Percentiles rank a stretch among this genome's conserved stretches.
phyloP scores from a whole-genome alignment of 2,888 invertebrate species.

The Hypselothyrea guttata region DNA sequence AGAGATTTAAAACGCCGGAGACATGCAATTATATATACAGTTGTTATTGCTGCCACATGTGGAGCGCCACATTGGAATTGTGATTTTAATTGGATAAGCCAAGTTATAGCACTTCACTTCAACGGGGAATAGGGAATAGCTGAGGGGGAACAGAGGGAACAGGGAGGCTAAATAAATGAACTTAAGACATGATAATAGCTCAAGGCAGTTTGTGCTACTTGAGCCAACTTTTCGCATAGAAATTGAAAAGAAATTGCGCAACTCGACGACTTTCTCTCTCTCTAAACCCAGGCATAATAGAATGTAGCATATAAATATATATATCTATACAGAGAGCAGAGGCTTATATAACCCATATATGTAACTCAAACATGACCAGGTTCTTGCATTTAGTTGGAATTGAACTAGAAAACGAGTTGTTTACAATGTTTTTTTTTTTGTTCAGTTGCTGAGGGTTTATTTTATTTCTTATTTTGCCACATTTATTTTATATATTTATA shows the following conservation, averaged over 20 bases:
- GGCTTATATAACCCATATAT: conserved; percentile 48
- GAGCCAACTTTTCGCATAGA: not conserved
- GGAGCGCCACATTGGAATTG: conserved; percentile 35
- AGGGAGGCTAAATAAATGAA: too few species aligned
- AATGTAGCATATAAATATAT: conserved; percentile 10
- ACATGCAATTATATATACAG: conserved; percentile 58
- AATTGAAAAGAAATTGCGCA: not conserved
- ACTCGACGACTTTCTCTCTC: conserved; percentile 50
- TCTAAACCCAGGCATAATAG: conserved; percentile 36
- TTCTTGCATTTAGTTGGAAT: conserved; percentile 68
- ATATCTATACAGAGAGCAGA: not conserved
- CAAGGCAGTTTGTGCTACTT: not conserved
- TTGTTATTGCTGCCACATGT: conserved; percentile 55
- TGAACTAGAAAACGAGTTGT: conserved; percentile 72
- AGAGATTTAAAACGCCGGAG: conserved; percentile 44
- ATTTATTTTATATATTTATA: conserved; percentile 34
- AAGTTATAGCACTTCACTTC: conserved; percentile 18
- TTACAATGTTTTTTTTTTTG: conserved; percentile 34
- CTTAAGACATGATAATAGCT: conserved; percentile 18
- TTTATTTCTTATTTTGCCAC: not conserved
- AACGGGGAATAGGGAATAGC: conserved; percentile 8
- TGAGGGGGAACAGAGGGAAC: too few species aligned
- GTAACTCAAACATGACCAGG: conserved; percentile 68
- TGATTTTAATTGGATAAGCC: conserved; percentile 53
- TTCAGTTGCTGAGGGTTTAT: too few species aligned